phyloP scores from a whole-genome alignment of 1,140 invertebrate genomes.

The Sinella curviseta region DNA sequence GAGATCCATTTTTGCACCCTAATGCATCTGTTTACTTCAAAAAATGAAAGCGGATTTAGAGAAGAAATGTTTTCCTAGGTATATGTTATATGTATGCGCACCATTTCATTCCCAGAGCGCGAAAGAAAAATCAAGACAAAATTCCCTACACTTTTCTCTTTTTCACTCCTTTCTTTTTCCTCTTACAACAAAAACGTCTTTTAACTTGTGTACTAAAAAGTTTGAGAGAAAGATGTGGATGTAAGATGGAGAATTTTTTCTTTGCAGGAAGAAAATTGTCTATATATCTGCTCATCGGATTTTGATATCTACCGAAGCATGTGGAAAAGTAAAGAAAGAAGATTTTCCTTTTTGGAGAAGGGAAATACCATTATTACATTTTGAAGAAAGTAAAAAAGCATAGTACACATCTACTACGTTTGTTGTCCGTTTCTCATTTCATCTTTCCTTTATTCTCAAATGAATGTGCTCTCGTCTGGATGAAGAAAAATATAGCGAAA shows the following conservation, averaged over 20 bases:
- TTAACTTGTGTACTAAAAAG: no score
- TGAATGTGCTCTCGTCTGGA: not conserved
- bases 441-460: not conserved
- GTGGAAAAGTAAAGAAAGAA: not conserved
- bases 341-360: not conserved
- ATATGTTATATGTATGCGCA: no score
- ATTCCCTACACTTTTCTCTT: no score
- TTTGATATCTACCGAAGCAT: not conserved
- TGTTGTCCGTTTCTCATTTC: conserved; percentile 5
- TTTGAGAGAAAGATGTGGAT: not conserved
- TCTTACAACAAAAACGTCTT: no score
- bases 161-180: no score
- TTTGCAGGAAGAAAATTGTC: not conserved
- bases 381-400: not conserved
- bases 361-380: not conserved
- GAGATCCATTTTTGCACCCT: no score
- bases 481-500: not conserved
- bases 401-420: not conserved
- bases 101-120: no score
- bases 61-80: no score
- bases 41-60: no score
- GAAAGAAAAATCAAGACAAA: no score
- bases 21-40: no score
- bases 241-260: not conserved
- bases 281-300: not conserved